A percentile compares a stretch with the other conserved stretches of the same genome.
Evolutionary conservation across 2,888 invertebrate species (phyloP).

Genomic region (Lamellibrachia columna): DNA sequence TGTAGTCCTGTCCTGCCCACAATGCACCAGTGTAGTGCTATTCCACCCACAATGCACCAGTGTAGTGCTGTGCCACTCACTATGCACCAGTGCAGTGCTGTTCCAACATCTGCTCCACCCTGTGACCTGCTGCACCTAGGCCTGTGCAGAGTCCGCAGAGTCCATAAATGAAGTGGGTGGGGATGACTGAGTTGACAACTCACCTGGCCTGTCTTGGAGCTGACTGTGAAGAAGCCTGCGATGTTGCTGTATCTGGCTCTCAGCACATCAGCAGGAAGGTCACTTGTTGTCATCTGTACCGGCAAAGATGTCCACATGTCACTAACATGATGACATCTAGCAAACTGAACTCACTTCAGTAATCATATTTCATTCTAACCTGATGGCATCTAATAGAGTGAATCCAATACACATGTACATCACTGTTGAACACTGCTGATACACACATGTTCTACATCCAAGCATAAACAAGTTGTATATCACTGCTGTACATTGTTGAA

Average conservation of each 20-base stretch:
- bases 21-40: neutral
- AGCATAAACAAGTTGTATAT: too few relatives aligned
- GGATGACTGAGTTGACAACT: neutral
- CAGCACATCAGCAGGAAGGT: conserved; percentile 38
- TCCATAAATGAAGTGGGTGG: neutral
- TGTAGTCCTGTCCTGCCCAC: neutral
- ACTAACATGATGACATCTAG: neutral
- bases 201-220: conserved; percentile 41
- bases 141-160: neutral
- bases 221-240: conserved; percentile 37
- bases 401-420: too few relatives aligned
- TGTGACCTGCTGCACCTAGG: neutral
- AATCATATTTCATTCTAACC: too few relatives aligned
- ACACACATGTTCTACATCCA: too few relatives aligned
- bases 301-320: neutral
- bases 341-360: too few relatives aligned
- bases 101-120: neutral
- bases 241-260: conserved; percentile 37
- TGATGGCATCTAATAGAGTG: too few relatives aligned
- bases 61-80: neutral
- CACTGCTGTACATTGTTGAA: neutral
- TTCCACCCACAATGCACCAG: neutral
- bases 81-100: neutral
- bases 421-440: neutral
- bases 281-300: conserved; percentile 37